phyloP scores from a whole-genome alignment of 1,140 invertebrate genomes.

The Orussus abietinus region DNA sequence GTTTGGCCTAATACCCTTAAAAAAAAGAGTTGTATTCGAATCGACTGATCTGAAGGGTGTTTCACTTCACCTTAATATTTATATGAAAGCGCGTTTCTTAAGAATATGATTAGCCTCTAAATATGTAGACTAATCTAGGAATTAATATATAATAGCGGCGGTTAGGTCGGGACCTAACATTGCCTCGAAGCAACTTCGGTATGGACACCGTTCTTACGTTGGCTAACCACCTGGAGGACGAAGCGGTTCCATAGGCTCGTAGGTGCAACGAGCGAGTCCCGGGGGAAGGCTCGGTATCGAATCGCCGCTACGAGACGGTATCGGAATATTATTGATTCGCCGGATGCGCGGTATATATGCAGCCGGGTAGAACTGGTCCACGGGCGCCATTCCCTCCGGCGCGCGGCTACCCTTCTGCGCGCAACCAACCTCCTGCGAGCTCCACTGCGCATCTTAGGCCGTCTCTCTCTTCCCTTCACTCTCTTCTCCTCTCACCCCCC shows the following conservation, averaged over 20 bases:
- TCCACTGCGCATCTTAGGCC: slow-evolving; percentile 11
- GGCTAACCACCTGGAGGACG: background rate
- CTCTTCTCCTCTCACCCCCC: background rate
- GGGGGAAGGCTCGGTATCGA: too few relatives aligned
- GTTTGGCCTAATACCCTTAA: too few relatives aligned
- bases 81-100: too few relatives aligned
- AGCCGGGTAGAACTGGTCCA: slow-evolving; percentile 31
- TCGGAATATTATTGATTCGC: too few relatives aligned
- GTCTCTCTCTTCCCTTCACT: slow-evolving; percentile 13
- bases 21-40: too few relatives aligned
- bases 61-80: too few relatives aligned
- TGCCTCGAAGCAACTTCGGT: slow-evolving; percentile 3
- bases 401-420: slow-evolving; percentile 44
- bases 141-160: too few relatives aligned
- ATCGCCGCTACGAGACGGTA: too few relatives aligned
- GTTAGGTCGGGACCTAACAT: too few relatives aligned
- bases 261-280: slow-evolving; percentile 13
- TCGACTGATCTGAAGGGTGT: too few relatives aligned
- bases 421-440: slow-evolving; percentile 10
- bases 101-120: too few relatives aligned
- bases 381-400: slow-evolving; percentile 41
- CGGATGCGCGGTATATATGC: slow-evolving; percentile 17
- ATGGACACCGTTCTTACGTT: background rate
- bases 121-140: too few relatives aligned
- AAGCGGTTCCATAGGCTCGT: slow-evolving; percentile 5